Conservation (phyloP, 2,797 vertebrate species). For the Hydrocynus forskahlii region DNA sequence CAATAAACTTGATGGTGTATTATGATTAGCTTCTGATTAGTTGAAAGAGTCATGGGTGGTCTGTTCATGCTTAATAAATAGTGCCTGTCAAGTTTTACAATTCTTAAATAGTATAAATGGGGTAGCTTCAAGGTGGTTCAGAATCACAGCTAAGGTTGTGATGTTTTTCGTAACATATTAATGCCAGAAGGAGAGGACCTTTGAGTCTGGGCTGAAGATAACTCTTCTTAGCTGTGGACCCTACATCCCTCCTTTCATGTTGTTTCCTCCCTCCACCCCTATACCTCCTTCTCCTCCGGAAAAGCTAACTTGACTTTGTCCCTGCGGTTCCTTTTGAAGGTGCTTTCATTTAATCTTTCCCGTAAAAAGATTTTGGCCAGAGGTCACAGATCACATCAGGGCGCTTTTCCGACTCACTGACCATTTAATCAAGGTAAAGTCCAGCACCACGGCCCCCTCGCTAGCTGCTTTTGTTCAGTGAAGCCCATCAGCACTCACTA, state of each 20-base stretch:
- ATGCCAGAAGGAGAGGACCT: conserved; percentile 26
- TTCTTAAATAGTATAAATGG: not conserved
- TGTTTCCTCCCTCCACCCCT: conserved; percentile 49
- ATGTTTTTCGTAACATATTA: conserved; percentile 16
- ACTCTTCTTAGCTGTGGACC: conserved; percentile 27
- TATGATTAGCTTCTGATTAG: conserved; percentile 6
- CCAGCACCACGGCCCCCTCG: conserved; percentile 74
- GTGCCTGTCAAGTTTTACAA: not conserved
- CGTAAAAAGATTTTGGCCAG: conserved; percentile 73
- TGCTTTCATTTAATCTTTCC: conserved; percentile 86
- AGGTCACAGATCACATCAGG: conserved; percentile 88
- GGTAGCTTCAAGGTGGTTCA: not conserved
- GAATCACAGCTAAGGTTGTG: not conserved
- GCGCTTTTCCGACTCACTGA: conserved; percentile 90
- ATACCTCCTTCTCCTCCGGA: conserved; percentile 59
- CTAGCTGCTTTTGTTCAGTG: conserved; percentile 82
- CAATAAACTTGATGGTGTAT: conserved; percentile 4
- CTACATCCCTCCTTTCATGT: conserved; percentile 40
- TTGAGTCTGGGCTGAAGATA: conserved; percentile 17
- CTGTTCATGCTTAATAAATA: not conserved
- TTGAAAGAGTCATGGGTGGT: not conserved
- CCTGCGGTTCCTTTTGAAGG: conserved; percentile 79
- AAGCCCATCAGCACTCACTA: conserved; percentile 73
- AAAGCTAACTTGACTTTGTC: conserved; percentile 69
- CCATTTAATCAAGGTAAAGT: conserved; percentile 93